Percentiles rank a stretch among this genome's conserved stretches.
These are phyloP conservation scores for Chondrosia reniformis DNA, from an alignment of 37 sponge, comb jelly and placozoan genomes.

Conservation along the genomic window DNA sequence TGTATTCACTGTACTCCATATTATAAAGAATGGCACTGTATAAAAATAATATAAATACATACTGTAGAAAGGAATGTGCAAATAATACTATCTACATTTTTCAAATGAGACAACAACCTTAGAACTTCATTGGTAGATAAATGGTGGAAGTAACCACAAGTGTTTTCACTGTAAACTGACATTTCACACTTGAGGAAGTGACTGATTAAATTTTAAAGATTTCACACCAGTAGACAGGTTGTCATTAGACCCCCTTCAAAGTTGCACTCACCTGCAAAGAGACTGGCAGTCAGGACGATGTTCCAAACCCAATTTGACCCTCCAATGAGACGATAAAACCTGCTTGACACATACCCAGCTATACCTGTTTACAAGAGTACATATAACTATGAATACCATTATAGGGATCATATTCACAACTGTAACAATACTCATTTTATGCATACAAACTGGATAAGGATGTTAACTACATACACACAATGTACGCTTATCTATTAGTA, in stretches of 20 bases:
- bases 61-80: not conserved
- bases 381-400: not conserved
- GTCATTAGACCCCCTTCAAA: too few relatives aligned
- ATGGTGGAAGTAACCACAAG: too few relatives aligned
- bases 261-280: slow-evolving; percentile 55
- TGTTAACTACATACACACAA: too few relatives aligned
- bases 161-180: too few relatives aligned
- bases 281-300: slow-evolving; percentile 76
- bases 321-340: slow-evolving; percentile 71
- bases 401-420: not conserved
- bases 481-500: too few relatives aligned
- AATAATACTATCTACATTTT: too few relatives aligned
- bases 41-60: not conserved
- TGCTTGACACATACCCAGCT: slow-evolving; percentile 78
- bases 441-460: not conserved
- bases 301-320: slow-evolving; percentile 94
- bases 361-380: slow-evolving; percentile 36
- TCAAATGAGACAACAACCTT: too few relatives aligned
- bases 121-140: too few relatives aligned
- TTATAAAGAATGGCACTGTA: slow-evolving; percentile 76
- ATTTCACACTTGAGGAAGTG: too few relatives aligned
- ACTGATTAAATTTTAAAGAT: too few relatives aligned
- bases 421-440: too few relatives aligned
- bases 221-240: too few relatives aligned
- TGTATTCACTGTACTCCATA: slow-evolving; percentile 88